Evolutionary conservation across 1,140 invertebrate species (phyloP).

Genomic region (Metopolophium dirhodum): DNA sequence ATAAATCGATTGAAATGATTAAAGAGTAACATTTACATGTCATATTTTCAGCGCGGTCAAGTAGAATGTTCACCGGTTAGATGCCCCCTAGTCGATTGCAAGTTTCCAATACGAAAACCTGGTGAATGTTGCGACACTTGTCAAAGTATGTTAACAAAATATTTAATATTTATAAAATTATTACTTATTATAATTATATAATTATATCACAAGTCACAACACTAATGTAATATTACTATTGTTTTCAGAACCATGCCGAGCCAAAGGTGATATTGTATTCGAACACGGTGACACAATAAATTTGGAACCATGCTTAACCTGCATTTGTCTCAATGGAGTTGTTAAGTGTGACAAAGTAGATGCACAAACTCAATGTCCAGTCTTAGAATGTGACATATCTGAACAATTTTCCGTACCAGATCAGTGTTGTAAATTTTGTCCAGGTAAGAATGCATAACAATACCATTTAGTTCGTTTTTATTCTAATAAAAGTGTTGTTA

Average conservation of each 20-base stretch:
- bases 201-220: not conserved
- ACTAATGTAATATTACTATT: constrained; percentile 52
- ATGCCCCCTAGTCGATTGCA: constrained; percentile 78
- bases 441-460: constrained; percentile 68
- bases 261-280: constrained; percentile 74
- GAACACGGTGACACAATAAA: constrained; percentile 82
- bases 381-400: constrained; percentile 77
- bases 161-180: not conserved
- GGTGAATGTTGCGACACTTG: constrained; percentile 86
- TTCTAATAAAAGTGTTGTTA: not conserved
- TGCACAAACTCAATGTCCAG: constrained; percentile 78
- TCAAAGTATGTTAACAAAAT: constrained; percentile 74
- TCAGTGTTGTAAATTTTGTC: constrained; percentile 90
- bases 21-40: not conserved
- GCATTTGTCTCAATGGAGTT: constrained; percentile 78
- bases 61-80: constrained; percentile 79
- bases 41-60: constrained; percentile 73
- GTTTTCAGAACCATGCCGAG: constrained; percentile 77
- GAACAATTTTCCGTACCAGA: constrained; percentile 81
- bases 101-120: constrained; percentile 76
- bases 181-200: not conserved
- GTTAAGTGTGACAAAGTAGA: constrained; percentile 80
- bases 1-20: not conserved
- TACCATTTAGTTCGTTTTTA: not conserved
- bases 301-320: constrained; percentile 76